Conservation (phyloP, 1,140 invertebrate species). For the Drosophila serrata region DNA sequence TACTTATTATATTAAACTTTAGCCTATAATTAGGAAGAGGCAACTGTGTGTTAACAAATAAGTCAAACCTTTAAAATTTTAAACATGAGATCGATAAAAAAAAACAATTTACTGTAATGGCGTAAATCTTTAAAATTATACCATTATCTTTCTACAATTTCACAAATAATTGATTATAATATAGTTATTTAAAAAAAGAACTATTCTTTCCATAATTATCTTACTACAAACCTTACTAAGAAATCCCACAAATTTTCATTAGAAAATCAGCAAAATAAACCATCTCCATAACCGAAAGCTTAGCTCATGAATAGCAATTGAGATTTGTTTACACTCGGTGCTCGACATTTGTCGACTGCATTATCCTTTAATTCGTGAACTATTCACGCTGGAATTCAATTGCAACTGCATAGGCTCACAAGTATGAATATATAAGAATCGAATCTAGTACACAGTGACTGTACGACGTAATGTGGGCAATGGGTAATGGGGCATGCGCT, state of each 20-base stretch:
- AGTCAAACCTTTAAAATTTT: no score
- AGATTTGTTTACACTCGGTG: conserved; percentile 55
- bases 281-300: conserved; percentile 26
- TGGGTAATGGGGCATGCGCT: conserved; percentile 23
- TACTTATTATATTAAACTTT: neutral
- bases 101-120: neutral
- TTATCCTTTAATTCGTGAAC: conserved; percentile 78
- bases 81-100: neutral
- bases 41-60: no score
- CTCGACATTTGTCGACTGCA: conserved; percentile 38
- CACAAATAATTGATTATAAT: neutral
- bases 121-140: neutral
- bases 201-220: neutral
- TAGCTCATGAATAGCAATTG: conserved; percentile 58
- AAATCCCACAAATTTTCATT: conserved; percentile 6
- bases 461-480: conserved; percentile 25
- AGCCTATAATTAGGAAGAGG: no score
- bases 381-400: conserved; percentile 45
- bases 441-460: conserved; percentile 14
- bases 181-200: neutral
- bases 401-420: conserved; percentile 33
- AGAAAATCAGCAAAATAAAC: conserved; percentile 19
- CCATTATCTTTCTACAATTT: neutral
- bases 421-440: conserved; percentile 19
- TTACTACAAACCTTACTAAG: no score